Evolutionary conservation across 2,888 invertebrate species (phyloP), one percentile per base, ranked within the genome.

Genomic region (Aphidius colemani): DNA sequence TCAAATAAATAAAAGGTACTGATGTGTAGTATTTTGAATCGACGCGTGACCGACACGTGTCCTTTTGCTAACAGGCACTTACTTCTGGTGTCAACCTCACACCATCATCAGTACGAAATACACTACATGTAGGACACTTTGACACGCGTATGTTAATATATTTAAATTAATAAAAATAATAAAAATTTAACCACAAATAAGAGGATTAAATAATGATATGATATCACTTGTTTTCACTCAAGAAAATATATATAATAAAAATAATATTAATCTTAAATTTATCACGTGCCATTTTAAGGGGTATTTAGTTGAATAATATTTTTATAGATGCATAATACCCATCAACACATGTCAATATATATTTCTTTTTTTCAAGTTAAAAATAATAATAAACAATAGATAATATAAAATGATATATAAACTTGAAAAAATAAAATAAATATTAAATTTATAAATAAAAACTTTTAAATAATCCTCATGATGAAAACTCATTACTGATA

Each of bases 1-100:
- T 59, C 53, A 65, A 40, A 65, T 59, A 50, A 53, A 51, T 45
- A 39, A 41, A 48, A 59, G 53, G 11, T 45, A 58, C 41, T 41
- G 45, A 30, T 57, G 6, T 40, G 11, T 40, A n/a, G 11, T 39
- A 30, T 30, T 30, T 30, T 30, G 30, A 44, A 3, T 43, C 56
- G 71, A 61, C 75, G 74, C 76, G 76, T 72, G 76, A n/a, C 67
- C n/a, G 74, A 53, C 79, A 78, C 79, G 79, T 76, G 78, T 63
- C 30, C 3, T 30, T 30, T 30, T 30, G 75, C 48, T 40, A 67
- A 58, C 66, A 68, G 68, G 61, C 63, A 70, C 69, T 69, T 68
- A 30, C 30, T 4, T 4, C 4, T 62, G 53, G 58, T 58, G 57
- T 57, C 51, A 58, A 63, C 59, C 56, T 51, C 7, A 55, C 53